phyloP scores from a whole-genome alignment of 2,797 vertebrate species.

The Scomberomorus guttatus region DNA sequence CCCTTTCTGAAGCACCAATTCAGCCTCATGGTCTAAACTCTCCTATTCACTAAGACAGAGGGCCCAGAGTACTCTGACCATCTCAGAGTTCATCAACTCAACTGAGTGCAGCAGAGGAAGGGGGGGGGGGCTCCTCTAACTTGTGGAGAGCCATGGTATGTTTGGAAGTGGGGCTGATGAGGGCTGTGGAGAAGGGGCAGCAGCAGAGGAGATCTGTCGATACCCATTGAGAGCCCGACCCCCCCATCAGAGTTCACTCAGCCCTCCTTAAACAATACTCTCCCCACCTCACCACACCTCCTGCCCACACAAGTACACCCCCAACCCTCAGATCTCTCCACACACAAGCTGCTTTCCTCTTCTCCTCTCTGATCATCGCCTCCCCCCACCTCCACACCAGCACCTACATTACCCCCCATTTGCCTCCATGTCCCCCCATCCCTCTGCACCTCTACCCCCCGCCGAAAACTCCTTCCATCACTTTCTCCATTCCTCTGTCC shows the following conservation, averaged over 20 bases:
- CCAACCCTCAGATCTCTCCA: constrained; percentile 61
- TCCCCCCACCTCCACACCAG: constrained; percentile 44
- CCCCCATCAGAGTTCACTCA: constrained; percentile 64
- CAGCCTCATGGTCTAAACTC: constrained; percentile 57
- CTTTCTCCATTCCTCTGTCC: constrained; percentile 39
- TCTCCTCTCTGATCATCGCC: constrained; percentile 34
- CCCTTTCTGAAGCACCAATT: constrained; percentile 64
- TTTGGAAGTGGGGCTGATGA: constrained; percentile 63
- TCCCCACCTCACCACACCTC: constrained; percentile 50
- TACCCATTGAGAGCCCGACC: constrained; percentile 54
- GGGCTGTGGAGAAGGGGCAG: constrained; percentile 52
- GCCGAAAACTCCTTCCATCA: constrained; percentile 47
- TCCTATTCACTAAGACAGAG: constrained; percentile 56
- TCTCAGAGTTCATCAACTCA: constrained; percentile 67
- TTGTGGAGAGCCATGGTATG: constrained; percentile 61
- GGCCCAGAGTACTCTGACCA: constrained; percentile 44
- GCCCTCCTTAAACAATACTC: constrained; percentile 61
- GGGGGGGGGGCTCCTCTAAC: constrained; percentile 42
- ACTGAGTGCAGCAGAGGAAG: constrained; percentile 28
- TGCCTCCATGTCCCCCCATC: constrained; percentile 37
- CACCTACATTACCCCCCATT: constrained; percentile 58
- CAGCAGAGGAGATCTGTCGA: constrained; percentile 54
- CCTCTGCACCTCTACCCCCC: constrained; percentile 39
- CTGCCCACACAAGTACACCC: constrained; percentile 53
- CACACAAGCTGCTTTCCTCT: constrained; percentile 54